phyloP scores from a whole-genome alignment of 2,113 vertebrate species.

The Sapajus apella region DNA sequence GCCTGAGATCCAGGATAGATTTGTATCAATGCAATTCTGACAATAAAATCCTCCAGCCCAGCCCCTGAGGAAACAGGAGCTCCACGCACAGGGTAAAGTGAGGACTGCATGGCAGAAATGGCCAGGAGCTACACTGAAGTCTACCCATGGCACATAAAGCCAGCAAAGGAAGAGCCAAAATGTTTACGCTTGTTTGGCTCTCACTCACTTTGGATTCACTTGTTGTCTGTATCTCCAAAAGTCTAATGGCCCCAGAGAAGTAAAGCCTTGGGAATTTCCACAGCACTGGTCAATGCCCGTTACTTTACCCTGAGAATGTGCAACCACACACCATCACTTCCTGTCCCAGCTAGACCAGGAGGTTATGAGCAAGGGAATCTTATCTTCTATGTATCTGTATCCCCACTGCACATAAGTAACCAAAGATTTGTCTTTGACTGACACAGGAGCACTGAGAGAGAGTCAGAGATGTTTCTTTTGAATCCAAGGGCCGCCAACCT shows the following conservation, averaged over 20 bases:
- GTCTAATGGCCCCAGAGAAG: not conserved
- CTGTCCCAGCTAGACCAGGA: not conserved
- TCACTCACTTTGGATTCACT: not conserved
- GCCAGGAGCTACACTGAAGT: not conserved
- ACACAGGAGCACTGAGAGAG: not conserved
- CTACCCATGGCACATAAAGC: fast-evolving
- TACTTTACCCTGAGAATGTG: not conserved
- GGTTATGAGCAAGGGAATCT: not conserved
- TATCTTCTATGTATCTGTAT: fast-evolving
- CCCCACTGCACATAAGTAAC: not conserved
- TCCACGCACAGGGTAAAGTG: not conserved
- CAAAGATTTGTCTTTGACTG: not conserved
- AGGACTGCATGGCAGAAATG: fast-evolving
- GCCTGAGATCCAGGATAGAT: not conserved
- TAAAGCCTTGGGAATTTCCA: not conserved
- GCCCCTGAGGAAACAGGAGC: not conserved
- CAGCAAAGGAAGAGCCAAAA: not conserved
- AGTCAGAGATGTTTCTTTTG: not conserved
- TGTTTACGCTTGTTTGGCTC: fast-evolving
- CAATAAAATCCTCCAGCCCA: not conserved
- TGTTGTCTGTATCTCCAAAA: not conserved
- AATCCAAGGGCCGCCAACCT: not conserved
- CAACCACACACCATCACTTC: not conserved
- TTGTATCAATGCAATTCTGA: not conserved
- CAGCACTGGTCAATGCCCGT: not conserved